phyloP scores from a whole-genome alignment of 2,113 vertebrate genomes.

The Sinocyclocheilus anshuiensis region DNA sequence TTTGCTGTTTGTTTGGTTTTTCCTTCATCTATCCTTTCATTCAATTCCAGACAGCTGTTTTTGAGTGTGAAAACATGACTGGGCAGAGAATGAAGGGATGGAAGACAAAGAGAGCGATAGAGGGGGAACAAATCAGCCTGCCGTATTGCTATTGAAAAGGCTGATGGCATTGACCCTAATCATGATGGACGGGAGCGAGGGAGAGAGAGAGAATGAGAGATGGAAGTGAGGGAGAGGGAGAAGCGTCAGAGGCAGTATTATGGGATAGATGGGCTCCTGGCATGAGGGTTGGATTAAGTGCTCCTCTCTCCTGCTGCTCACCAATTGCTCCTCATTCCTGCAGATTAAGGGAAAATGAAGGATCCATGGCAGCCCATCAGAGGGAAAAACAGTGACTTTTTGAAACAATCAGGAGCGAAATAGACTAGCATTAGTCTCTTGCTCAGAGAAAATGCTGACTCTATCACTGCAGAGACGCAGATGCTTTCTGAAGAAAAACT shows the following conservation, averaged over 20 bases:
- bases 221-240: conserved; percentile 17
- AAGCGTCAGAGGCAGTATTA: conserved; percentile 10
- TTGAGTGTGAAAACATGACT: conserved; percentile 55
- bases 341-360: conserved; percentile 76
- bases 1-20: conserved; percentile 46
- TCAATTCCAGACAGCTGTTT: conserved; percentile 71
- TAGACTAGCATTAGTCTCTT: not conserved
- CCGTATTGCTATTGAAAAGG: conserved; percentile 27
- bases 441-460: not conserved
- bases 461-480: not conserved
- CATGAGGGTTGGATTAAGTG: conserved; percentile 73
- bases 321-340: conserved; percentile 75
- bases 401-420: conserved; percentile 34
- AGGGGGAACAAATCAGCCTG: not conserved
- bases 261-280: conserved; percentile 47
- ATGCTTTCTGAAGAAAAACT: too few relatives aligned
- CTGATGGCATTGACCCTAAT: conserved; percentile 39
- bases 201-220: conserved; percentile 11
- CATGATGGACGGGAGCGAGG: not conserved
- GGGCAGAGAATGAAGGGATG: conserved; percentile 1
- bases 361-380: conserved; percentile 51
- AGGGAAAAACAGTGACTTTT: conserved; percentile 32
- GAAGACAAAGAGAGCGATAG: conserved; percentile 42
- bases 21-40: conserved; percentile 49
- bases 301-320: conserved; percentile 62